Evolutionary conservation across 1,140 invertebrate species (phyloP), one percentile per base, ranked within the genome.

Genomic region (Pseudachorutes palmiensis): DNA sequence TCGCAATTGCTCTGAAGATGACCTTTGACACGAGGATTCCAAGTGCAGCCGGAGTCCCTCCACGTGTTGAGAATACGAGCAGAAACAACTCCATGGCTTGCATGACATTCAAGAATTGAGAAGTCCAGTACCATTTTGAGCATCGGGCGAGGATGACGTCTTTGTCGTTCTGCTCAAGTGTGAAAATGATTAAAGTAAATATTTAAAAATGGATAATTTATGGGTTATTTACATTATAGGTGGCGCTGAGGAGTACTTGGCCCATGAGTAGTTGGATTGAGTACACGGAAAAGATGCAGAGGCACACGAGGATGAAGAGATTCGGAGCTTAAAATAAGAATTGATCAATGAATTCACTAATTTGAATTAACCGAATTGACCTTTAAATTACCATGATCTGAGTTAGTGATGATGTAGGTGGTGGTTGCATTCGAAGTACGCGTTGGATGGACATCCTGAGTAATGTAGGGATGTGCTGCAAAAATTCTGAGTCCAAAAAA

Each of bases 91-190:
- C 61, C 3, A 63, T 41, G 2, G 31, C 61, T 3, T 24, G 33
- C 30, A 63, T 48, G 2, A 63, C 61, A 29, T 45, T 36, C 30
- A 63, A 28, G 24, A 45, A 48, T 19, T 45, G 32, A 36, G 61
- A 63, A 14, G 41, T 45, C 61, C 61, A 63, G 61, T 63, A 63
- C 61, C 61, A 63, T n/a, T 48, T 41, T 29, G 12, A 28, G 26
- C 61, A 63, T 24, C 61, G 32, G 3, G 61, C 12, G 2, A 63
- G n/a, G 9, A 63, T 26, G 19, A 63, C 28, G 5, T 28, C 58
- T 22, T 14, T 60, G 29, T 60, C 58, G 31, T 60, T 28, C 58
- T 60, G 22, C n/a, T n/a, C n/a, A n/a, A n/a, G n/a, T n/a, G n/a
- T n/a, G n/a, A n/a, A n/a, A n/a, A n/a, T n/a, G n/a, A n/a, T n/a